Percentiles rank a stretch among this genome's conserved stretches.
Conservation (phyloP, 2,888 invertebrate genomes). For the Lathronympha strigana region DNA sequence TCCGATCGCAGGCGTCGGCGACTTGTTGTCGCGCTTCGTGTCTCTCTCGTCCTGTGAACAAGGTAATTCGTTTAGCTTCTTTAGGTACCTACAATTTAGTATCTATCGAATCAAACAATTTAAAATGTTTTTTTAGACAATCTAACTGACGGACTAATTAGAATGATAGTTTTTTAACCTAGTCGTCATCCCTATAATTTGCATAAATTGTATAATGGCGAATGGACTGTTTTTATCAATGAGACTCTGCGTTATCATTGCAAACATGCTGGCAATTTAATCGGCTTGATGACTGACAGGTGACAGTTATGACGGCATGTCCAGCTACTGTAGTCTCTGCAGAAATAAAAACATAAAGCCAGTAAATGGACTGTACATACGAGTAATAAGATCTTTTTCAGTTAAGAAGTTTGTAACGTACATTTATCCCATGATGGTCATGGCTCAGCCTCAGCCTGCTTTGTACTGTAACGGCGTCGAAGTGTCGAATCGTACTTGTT, state of each 20-base stretch:
- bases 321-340: neutral
- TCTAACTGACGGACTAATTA: too few species aligned
- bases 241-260: conserved; percentile 20
- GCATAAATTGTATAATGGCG: too few species aligned
- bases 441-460: too few species aligned
- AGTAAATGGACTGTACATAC: neutral
- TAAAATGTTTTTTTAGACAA: too few species aligned
- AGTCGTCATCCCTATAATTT: too few species aligned
- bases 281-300: conserved; percentile 12
- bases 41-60: conserved; percentile 70
- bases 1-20: conserved; percentile 76
- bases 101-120: neutral
- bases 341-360: neutral
- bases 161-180: too few species aligned
- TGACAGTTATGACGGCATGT: conserved; percentile 7
- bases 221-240: too few species aligned
- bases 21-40: conserved; percentile 70
- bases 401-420: neutral
- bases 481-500: neutral
- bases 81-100: neutral
- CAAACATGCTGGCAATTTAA: conserved; percentile 13
- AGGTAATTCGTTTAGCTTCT: conserved; percentile 38
- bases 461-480: conserved; percentile 3
- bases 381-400: neutral
- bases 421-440: neutral